Base-by-base conservation (phyloP, 2,113 vertebrate genomes). In the Psittacus erithacus region DNA sequence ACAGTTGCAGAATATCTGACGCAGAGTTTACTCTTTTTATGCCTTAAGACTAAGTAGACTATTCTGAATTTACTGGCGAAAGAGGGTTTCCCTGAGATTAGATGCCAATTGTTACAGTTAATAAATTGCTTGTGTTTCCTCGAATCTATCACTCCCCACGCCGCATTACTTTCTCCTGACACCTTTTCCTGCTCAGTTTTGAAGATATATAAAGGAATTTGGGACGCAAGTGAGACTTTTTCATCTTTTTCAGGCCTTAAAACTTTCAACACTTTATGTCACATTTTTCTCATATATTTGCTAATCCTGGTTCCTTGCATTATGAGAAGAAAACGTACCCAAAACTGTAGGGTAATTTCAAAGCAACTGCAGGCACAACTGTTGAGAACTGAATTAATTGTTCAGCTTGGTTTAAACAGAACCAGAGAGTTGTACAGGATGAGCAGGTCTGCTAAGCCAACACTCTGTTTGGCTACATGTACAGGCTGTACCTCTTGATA, bases 321-420 rank as follows among this genome's bases (percentile, higher is more conserved):
- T 53, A 50, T 46, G 33, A 49, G 24, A 52, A 71, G 47, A 57
- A 0, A 0, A 35, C 0, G 3, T 22, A 50, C 10, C 13, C 29
- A 14, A 60, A 86, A 64, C 57, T 17, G 8, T 33, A n/a, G 31
- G 31, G 15, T 38, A 33, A 79, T 16, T 71, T 88, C 29, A 43
- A 69, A 39, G 27, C 12, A 28, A 5, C 18, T 38, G 14, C 53
- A 49, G 41, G 23, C 62, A 10, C 9, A 80, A 3, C 11, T 86
- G 11, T 41, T 70, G 71, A 65, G 57, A 69, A 47, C 16, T 24
- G 35, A 25, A 18, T 73, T 6, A 22, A 23, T 38, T 86, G 76
- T 90, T 62, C 60, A 50, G n/a, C 27, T 79, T 73, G 25, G 7
- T 79, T 78, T 70, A 60, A 88, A 46, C 12, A 18, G 50, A 64